Evolutionary conservation across 2,888 invertebrate species (phyloP), one percentile per base, ranked within the genome.

Genomic region (Gibbula magus): DNA sequence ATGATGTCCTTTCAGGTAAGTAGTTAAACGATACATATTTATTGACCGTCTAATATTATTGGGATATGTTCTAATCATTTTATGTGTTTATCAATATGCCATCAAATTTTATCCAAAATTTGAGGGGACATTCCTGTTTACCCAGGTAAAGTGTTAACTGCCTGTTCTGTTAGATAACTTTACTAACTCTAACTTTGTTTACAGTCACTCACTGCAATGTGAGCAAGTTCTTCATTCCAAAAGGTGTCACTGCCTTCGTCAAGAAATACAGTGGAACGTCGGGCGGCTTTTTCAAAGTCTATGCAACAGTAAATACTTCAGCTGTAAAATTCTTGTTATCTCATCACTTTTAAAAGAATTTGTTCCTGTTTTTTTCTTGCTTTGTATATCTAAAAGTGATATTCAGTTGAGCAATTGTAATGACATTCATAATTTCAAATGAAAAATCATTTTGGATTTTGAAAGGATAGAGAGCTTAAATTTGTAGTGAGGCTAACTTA

Each of bases 161-260:
- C 10, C 1, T 10, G 5, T 10, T 10, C 1, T 56, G 56, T n/a
- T 5, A 8, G 3, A 1, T n/a, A 25, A 25, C 3, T 10, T 22
- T 7, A n/a, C n/a, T 22, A 51, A 16, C 3, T 53, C 52, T n/a
- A n/a, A n/a, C n/a, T 51, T 51, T 53, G 16, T 52, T 79, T 83
- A 13, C 80, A 89, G 89, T 87, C 25, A 81, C 84, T 8, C 89
- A 89, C 75, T 89, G 89, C 70, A 88, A 89, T 66, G 86, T 89
- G 51, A 87, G 83, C n/a, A 70, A 78, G 16, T 85, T 89, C 52
- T 61, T 79, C 8, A 80, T 89, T 20, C 85, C 86, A 7, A 80
- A 83, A 51, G 85, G 85, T 8, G 82, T 81, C 8, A 84, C 82
- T 18, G 87, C 86, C 0, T 73, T 79, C 0, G 70, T 89, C 3